Evolutionary conservation across 2,797 vertebrate genomes (phyloP).

Genomic region (Moxostoma hubbsi): DNA sequence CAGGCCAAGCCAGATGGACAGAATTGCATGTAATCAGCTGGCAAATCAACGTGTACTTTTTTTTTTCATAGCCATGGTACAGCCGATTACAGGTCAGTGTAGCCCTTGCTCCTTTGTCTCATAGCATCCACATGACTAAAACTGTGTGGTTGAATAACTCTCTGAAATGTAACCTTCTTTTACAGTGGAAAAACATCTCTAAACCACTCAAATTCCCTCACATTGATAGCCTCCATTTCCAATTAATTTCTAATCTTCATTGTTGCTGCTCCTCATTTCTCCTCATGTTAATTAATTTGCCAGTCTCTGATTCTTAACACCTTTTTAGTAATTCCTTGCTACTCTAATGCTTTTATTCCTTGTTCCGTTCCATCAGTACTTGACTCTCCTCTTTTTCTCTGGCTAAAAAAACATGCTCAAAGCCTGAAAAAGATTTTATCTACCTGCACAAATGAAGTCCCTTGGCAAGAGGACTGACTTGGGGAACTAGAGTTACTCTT

Average conservation of each 20-base stretch:
- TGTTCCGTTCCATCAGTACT: constrained; percentile 25
- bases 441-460: constrained; percentile 45
- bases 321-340: constrained; percentile 31
- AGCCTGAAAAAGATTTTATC: constrained; percentile 49
- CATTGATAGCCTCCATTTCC: constrained; percentile 20
- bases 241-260: constrained; percentile 39
- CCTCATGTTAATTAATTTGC: constrained; percentile 39
- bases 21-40: constrained; percentile 68
- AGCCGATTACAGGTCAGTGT: constrained; percentile 31
- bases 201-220: not conserved
- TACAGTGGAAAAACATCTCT: constrained; percentile 3
- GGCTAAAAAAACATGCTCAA: constrained; percentile 8
- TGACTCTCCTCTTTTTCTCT: constrained; percentile 26
- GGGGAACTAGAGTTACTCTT: not conserved
- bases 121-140: constrained; percentile 72
- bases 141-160: constrained; percentile 49
- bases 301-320: constrained; percentile 19
- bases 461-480: constrained; percentile 38
- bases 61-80: not conserved
- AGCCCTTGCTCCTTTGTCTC: constrained; percentile 66
- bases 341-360: constrained; percentile 14
- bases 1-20: constrained; percentile 61
- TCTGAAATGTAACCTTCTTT: constrained; percentile 19
- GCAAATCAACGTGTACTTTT: constrained; percentile 47
- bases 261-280: constrained; percentile 42